Evolutionary conservation across 1,140 invertebrate genomes (phyloP).

Genomic region (Drosophila busckii): DNA sequence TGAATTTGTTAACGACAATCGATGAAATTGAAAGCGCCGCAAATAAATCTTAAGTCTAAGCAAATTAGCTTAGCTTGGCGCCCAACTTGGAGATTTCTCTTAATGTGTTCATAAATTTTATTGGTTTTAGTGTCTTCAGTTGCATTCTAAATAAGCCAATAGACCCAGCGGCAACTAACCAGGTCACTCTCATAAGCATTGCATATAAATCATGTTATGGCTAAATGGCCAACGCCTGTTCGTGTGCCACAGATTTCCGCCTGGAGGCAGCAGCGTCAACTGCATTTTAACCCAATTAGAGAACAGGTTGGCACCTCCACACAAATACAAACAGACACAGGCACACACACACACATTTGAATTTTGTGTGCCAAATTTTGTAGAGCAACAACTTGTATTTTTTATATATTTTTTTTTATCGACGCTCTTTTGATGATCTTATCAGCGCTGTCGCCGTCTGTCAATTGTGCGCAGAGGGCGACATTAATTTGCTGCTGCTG

Average conservation of each 20-base stretch:
- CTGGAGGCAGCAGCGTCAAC: conserved; percentile 44
- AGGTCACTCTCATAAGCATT: conserved; percentile 46
- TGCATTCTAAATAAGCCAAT: conserved; percentile 6
- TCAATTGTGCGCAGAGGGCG: conserved; percentile 39
- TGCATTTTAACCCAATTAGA: conserved; percentile 73
- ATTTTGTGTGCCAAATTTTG: conserved; percentile 56
- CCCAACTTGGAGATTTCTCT: too few species aligned
- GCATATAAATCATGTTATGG: conserved; percentile 55
- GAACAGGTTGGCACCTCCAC: conserved; percentile 66
- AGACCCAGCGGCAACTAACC: conserved; percentile 18
- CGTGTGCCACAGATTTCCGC: conserved; percentile 54
- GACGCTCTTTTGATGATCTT: conserved; percentile 35
- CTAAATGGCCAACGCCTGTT: conserved; percentile 59
- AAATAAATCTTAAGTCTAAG: conserved; percentile 33
- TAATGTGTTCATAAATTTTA: conserved; percentile 8
- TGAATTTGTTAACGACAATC: conserved; percentile 15
- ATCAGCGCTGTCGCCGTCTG: conserved; percentile 23
- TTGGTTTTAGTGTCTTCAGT: conserved; percentile 12
- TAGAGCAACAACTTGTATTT: conserved; percentile 40
- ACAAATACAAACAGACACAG: conserved; percentile 11
- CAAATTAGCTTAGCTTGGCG: too few species aligned
- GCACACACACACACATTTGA: conserved; percentile 41
- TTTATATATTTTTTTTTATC: conserved; percentile 38
- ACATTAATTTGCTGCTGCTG: conserved; percentile 26
- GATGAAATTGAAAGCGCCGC: conserved; percentile 39